These are phyloP conservation scores for Lasioglossum lativentre DNA, from an alignment of 2,888 invertebrate genomes.

Conservation along the genomic window DNA sequence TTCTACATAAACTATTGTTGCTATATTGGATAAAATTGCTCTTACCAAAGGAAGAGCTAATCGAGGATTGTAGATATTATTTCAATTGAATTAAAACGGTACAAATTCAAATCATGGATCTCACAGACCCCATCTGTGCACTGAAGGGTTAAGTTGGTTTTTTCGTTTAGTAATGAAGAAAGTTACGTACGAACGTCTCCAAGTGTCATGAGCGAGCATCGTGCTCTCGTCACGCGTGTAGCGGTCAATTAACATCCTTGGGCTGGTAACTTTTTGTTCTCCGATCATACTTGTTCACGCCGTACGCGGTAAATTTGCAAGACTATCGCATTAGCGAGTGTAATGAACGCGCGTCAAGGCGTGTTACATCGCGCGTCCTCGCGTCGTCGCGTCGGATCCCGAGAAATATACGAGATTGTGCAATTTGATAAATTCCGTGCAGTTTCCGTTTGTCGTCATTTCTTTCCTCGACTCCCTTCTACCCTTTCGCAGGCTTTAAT, in stretches of 20 bases:
- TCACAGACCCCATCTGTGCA: not conserved
- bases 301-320: conserved; percentile 32
- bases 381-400: not conserved
- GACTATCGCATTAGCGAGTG: conserved; percentile 37
- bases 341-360: conserved; percentile 16
- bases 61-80: too few species aligned
- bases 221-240: not conserved
- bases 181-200: not conserved
- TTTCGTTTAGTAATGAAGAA: not conserved
- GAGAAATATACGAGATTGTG: not conserved
- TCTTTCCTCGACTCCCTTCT: not conserved
- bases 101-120: not conserved
- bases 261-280: conserved; percentile 32
- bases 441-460: not conserved
- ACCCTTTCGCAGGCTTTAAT: conserved; percentile 21
- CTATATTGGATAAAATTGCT: too few species aligned
- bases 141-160: not conserved
- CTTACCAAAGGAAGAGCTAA: too few species aligned
- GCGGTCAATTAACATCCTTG: conserved; percentile 31
- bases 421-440: conserved; percentile 35
- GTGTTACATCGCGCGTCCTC: not conserved
- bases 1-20: too few species aligned
- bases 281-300: conserved; percentile 39
- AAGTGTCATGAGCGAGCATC: conserved; percentile 20
- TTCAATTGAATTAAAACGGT: not conserved